Evolutionary conservation across 2,888 invertebrate species (phyloP).

Genomic region (Furcula furcula): DNA sequence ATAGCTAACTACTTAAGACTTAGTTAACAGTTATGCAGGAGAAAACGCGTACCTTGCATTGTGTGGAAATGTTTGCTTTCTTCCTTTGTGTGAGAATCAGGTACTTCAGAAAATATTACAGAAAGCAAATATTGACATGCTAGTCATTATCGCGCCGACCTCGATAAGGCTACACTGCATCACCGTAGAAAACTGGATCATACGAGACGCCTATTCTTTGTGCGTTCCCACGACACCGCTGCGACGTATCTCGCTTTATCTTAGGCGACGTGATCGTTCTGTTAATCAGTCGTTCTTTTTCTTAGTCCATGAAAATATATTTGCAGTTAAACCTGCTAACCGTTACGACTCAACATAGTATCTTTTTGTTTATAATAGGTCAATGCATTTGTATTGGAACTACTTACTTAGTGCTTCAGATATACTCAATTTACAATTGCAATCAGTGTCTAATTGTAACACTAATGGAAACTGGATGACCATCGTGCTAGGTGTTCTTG

Average conservation of each 20-base stretch:
- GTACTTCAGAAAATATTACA: constrained; percentile 45
- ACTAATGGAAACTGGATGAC: constrained; percentile 48
- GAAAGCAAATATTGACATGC: constrained; percentile 68
- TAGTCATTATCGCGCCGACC: constrained; percentile 67
- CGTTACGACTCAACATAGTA: too few relatives aligned
- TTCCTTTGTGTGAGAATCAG: constrained; percentile 32
- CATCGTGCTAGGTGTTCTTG: constrained; percentile 45
- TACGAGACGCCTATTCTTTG: constrained; percentile 62
- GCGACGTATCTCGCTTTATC: constrained; percentile 52
- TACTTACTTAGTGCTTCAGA: too few relatives aligned
- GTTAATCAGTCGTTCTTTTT: constrained; percentile 62
- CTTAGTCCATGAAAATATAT: constrained; percentile 39
- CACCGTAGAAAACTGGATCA: constrained; percentile 74
- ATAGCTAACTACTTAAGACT: too few relatives aligned
- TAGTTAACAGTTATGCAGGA: not conserved
- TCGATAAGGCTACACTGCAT: constrained; percentile 66
- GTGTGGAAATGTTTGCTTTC: constrained; percentile 34
- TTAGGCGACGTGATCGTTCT: constrained; percentile 63
- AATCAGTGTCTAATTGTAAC: constrained; percentile 29
- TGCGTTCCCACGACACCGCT: constrained; percentile 71
- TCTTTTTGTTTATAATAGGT: too few relatives aligned
- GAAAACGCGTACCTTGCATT: constrained; percentile 12
- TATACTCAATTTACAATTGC: constrained; percentile 7
- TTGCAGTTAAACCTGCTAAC: constrained; percentile 10
- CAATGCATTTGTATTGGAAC: too few relatives aligned